These are phyloP conservation scores for Drosophila novamexicana DNA, from an alignment of 1,140 invertebrate genomes.

Conservation along the genomic window DNA sequence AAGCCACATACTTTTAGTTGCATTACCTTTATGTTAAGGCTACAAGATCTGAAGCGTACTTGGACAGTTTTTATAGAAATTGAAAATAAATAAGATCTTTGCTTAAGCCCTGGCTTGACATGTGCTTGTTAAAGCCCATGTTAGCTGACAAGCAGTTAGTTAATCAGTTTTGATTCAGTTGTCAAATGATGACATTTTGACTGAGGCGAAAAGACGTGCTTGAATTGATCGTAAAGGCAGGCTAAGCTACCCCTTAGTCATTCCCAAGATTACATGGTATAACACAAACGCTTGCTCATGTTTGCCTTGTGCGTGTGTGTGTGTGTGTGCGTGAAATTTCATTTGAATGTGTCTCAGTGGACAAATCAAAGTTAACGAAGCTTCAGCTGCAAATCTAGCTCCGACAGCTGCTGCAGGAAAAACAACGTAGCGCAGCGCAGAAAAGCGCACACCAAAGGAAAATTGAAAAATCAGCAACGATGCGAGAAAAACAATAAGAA, in stretches of 20 bases:
- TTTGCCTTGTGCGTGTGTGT: slow-evolving; percentile 14
- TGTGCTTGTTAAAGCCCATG: too few relatives aligned
- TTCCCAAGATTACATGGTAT: slow-evolving; percentile 1
- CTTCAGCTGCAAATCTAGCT: neutral
- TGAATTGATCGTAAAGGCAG: neutral
- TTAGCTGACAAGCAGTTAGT: too few relatives aligned
- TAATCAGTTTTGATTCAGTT: too few relatives aligned
- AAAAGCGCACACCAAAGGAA: slow-evolving; percentile 31
- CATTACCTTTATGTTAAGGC: too few relatives aligned
- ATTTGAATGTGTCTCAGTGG: slow-evolving; percentile 77
- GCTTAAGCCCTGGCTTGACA: too few relatives aligned
- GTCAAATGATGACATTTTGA: too few relatives aligned
- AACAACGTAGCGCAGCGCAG: slow-evolving; percentile 5
- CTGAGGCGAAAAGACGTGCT: too few relatives aligned
- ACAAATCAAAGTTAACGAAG: slow-evolving; percentile 76
- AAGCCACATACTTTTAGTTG: too few relatives aligned
- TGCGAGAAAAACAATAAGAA: neutral
- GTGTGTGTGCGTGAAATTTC: slow-evolving; percentile 52
- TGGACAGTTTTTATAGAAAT: too few relatives aligned
- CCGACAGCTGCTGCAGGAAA: slow-evolving; percentile 2
- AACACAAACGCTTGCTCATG: slow-evolving; percentile 5
- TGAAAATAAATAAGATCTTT: too few relatives aligned
- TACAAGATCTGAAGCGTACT: too few relatives aligned
- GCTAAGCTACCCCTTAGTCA: slow-evolving; percentile 10
- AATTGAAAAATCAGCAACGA: slow-evolving; percentile 62